Percentiles rank a stretch among this genome's conserved stretches.
These are phyloP conservation scores for Carassius carassius DNA, from an alignment of 2,113 vertebrate genomes.

Conservation along the genomic window DNA sequence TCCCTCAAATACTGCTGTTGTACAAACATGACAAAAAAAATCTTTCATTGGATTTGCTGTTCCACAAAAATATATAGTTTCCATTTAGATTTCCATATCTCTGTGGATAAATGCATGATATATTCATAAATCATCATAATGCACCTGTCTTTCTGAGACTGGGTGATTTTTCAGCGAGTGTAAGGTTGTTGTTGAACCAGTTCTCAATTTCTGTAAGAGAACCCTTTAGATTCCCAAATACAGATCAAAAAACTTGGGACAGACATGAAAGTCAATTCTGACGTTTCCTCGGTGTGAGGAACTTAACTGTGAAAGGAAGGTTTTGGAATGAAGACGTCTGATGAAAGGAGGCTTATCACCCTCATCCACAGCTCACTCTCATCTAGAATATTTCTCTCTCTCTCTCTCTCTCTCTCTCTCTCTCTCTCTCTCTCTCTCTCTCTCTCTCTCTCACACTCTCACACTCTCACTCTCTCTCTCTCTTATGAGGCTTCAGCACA, in stretches of 20 bases:
- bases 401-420: background rate
- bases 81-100: background rate
- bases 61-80: conserved; percentile 3
- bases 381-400: conserved; percentile 15
- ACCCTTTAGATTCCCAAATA: background rate
- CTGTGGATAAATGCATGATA: background rate
- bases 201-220: conserved; percentile 17
- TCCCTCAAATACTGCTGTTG: background rate
- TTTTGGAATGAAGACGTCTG: background rate
- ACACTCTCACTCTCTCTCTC: background rate
- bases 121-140: conserved; percentile 31
- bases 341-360: conserved; percentile 17
- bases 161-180: background rate
- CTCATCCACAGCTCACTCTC: conserved; percentile 8
- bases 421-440: conserved; percentile 1
- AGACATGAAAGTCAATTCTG: conserved; percentile 21
- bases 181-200: background rate
- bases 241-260: background rate
- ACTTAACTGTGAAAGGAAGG: background rate
- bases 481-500: conserved; percentile 28
- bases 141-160: background rate
- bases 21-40: background rate
- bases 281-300: background rate
- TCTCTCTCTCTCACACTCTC: background rate
- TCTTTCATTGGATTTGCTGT: background rate